Percentiles rank a stretch among this genome's conserved stretches.
Conservation (phyloP, 2,113 vertebrate species). For the Oncorhynchus clarkii region DNA sequence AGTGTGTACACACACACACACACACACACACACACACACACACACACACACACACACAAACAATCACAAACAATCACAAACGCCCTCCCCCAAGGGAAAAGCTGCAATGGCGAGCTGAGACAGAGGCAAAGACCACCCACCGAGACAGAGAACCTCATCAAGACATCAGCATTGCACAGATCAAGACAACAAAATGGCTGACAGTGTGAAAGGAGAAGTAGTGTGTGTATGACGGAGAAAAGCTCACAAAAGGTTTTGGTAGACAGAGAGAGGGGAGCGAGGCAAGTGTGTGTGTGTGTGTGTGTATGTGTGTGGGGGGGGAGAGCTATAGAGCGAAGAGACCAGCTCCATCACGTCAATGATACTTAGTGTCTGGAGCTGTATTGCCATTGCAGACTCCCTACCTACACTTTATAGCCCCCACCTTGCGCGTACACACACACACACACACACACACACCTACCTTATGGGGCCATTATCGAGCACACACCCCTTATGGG, state of each 20-base stretch:
- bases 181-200: conserved; percentile 30
- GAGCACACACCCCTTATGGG: neutral
- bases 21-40: too few species aligned
- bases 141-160: conserved; percentile 6
- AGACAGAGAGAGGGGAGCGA: neutral
- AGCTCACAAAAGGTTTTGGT: neutral
- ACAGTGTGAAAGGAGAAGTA: conserved; percentile 2
- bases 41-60: neutral
- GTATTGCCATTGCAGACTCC: too few species aligned
- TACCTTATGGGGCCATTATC: conserved; percentile 16
- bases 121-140: neutral
- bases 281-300: neutral
- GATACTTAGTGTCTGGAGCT: too few species aligned
- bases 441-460: neutral
- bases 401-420: conserved; percentile 3
- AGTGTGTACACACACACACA: too few species aligned
- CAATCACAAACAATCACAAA: neutral
- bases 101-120: neutral
- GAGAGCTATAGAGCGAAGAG: neutral
- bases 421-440: conserved; percentile 4
- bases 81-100: neutral
- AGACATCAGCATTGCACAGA: neutral
- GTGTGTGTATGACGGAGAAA: neutral
- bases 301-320: neutral
- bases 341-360: too few species aligned